A percentile compares a stretch with the other conserved stretches of the same genome.
These are phyloP conservation scores for Heteromyza rotundicornis DNA, from an alignment of 2,888 invertebrate genomes.

Conservation along the genomic window DNA sequence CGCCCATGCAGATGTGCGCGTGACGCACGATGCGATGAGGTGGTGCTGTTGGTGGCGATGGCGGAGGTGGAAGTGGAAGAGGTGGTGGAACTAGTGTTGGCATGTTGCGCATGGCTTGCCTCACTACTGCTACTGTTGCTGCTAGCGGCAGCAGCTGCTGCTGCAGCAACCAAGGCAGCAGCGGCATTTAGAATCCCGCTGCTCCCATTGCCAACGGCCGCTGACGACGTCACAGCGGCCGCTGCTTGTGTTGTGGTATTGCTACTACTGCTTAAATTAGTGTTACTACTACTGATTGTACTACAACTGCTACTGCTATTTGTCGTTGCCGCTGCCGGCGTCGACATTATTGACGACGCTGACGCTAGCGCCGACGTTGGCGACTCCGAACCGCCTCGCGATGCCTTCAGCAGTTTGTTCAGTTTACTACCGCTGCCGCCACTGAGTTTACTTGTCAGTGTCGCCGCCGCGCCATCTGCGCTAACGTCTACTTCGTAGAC, in stretches of 20 bases:
- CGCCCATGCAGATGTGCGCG: slow-evolving; percentile 56
- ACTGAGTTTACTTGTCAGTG: slow-evolving; percentile 34
- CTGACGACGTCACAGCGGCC: slow-evolving; percentile 36
- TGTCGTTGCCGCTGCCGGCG: slow-evolving; percentile 38
- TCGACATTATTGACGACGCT: slow-evolving; percentile 23
- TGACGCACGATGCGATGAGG: slow-evolving; percentile 33
- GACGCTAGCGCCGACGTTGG: slow-evolving; percentile 63
- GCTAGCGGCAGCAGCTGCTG: slow-evolving; percentile 37
- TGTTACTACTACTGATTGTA: slow-evolving; percentile 61
- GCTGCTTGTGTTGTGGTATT: slow-evolving; percentile 50
- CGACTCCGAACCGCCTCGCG: slow-evolving; percentile 65
- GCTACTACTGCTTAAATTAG: slow-evolving; percentile 51
- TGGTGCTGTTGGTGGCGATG: slow-evolving; percentile 9
- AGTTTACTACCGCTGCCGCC: slow-evolving; percentile 50
- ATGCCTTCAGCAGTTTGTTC: slow-evolving; percentile 49
- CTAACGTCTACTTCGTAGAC: slow-evolving; percentile 55
- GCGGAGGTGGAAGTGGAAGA: slow-evolving; percentile 7
- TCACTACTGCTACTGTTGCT: slow-evolving; percentile 33
- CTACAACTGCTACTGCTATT: slow-evolving; percentile 51
- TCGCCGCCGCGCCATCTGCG: slow-evolving; percentile 37
- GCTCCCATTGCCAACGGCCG: slow-evolving; percentile 22
- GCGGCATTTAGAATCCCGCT: slow-evolving; percentile 56
- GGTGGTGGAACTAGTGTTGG: background rate
- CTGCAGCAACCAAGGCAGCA: slow-evolving; percentile 42
- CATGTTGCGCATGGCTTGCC: background rate